These are phyloP conservation scores for Dendrolimus houi DNA, from an alignment of 2,888 invertebrate genomes.

Conservation along the genomic window DNA sequence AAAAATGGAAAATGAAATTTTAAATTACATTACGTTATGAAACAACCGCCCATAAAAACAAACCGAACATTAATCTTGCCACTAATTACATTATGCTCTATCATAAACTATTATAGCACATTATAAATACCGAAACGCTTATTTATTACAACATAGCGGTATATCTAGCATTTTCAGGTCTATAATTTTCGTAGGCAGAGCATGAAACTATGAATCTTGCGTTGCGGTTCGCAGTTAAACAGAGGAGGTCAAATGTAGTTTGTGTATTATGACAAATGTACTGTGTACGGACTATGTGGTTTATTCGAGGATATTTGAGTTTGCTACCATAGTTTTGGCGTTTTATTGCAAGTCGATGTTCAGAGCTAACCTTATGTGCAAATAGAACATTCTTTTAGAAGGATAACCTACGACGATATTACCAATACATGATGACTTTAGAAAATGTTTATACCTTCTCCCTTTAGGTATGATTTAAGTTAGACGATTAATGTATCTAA, in stretches of 20 bases:
- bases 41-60: not conserved
- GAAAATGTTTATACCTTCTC: no score
- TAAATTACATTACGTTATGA: not conserved
- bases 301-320: constrained; percentile 4
- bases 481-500: no score
- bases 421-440: no score
- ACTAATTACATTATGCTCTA: not conserved
- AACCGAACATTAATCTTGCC: not conserved
- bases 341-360: constrained; percentile 12
- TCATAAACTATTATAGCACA: not conserved
- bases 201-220: not conserved
- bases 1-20: not conserved
- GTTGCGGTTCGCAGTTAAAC: not conserved
- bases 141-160: not conserved
- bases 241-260: constrained; percentile 9
- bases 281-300: constrained; percentile 1
- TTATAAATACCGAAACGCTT: not conserved
- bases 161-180: not conserved
- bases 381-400: no score
- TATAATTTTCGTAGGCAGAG: not conserved
- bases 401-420: no score
- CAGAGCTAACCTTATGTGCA: no score
- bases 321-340: constrained; percentile 3
- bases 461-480: no score
- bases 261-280: constrained; percentile 9